Evolutionary conservation across 2,113 vertebrate species (phyloP).

Genomic region (Apus apus): DNA sequence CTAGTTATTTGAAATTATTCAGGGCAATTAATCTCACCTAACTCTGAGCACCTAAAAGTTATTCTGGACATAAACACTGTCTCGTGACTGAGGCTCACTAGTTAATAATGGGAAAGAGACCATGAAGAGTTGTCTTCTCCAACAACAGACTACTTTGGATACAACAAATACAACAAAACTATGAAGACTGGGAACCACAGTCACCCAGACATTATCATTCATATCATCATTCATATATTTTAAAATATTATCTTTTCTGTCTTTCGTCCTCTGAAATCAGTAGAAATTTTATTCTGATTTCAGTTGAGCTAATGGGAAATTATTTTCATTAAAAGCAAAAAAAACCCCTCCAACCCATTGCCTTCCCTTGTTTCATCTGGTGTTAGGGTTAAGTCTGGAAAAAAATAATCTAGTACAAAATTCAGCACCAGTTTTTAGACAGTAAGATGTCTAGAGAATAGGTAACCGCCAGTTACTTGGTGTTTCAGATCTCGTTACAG

Average conservation of each 20-base stretch:
- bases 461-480: background rate
- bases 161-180: background rate
- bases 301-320: background rate
- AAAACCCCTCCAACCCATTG: accelerated
- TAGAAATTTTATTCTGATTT: background rate
- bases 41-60: background rate
- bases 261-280: background rate
- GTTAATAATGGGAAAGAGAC: background rate
- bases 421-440: background rate
- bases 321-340: background rate
- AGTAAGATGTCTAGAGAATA: background rate
- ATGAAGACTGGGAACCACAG: background rate
- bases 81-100: background rate
- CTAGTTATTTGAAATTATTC: background rate
- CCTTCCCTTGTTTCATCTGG: background rate
- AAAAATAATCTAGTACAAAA: background rate
- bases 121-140: background rate
- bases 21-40: background rate
- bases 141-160: background rate
- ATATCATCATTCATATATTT: background rate
- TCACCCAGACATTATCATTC: background rate
- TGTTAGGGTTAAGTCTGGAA: background rate
- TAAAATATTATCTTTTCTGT: background rate
- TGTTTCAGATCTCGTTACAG: background rate
- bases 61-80: background rate